These are phyloP conservation scores for Tupaia chinensis DNA, from an alignment of 2,113 vertebrate genomes.

Conservation along the genomic window DNA sequence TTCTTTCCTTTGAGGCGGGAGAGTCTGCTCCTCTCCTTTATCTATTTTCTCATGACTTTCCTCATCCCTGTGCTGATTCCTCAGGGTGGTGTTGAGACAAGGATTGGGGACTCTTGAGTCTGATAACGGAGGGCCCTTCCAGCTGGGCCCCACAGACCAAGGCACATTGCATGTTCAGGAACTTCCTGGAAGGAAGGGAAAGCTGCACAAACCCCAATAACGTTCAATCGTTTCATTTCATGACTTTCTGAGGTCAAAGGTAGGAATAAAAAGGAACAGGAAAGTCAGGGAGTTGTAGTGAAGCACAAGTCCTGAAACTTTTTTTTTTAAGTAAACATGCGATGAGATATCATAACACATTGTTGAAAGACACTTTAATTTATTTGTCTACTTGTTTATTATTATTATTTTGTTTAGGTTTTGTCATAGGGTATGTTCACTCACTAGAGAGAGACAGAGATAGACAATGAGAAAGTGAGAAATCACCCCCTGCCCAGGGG, in stretches of 20 bases:
- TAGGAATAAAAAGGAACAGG: neutral
- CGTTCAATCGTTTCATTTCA: neutral
- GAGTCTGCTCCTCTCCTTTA: neutral
- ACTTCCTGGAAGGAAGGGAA: neutral
- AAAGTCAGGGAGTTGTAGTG: neutral
- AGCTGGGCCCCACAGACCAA: neutral
- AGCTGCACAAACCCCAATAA: neutral
- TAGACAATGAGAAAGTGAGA: no score
- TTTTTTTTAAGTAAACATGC: neutral
- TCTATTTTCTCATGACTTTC: neutral
- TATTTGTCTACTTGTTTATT: no score
- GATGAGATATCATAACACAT: no score
- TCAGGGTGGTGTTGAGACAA: neutral
- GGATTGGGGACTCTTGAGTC: neutral
- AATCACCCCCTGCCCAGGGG: no score
- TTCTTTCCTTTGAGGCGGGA: neutral
- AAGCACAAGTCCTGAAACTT: neutral
- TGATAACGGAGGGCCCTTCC: neutral
- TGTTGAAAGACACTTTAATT: no score
- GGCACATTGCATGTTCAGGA: neutral
- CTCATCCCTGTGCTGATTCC: neutral
- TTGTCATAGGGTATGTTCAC: no score
- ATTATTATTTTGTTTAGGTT: no score
- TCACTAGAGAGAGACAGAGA: no score
- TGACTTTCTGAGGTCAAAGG: neutral